A percentile compares a stretch with the other conserved stretches of the same genome.
Conservation (phyloP, 2,888 invertebrate species). For the Aspidiotus rigidus region DNA sequence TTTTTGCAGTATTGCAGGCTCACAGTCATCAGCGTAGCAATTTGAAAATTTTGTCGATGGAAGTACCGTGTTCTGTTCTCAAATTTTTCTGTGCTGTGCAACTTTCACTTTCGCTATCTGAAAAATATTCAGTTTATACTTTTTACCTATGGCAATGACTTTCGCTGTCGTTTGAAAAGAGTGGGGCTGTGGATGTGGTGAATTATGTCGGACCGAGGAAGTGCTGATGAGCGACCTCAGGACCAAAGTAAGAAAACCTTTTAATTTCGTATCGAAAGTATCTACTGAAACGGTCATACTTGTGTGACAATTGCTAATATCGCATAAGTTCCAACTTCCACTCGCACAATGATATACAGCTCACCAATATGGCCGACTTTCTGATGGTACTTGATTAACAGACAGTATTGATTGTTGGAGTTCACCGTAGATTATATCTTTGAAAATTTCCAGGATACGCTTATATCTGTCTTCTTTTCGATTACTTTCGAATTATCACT, state of each 20-base stretch:
- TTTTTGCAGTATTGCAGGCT: neutral
- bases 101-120: conserved; percentile 32
- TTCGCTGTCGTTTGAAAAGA: conserved; percentile 35
- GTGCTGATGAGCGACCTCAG: conserved; percentile 43
- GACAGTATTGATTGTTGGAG: too few relatives aligned
- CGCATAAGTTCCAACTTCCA: neutral
- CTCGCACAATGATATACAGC: conserved; percentile 21
- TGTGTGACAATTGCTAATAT: conserved; percentile 2
- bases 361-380: conserved; percentile 33
- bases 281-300: neutral
- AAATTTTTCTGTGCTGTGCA: conserved; percentile 18
- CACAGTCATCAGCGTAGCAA: neutral
- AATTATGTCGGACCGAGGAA: conserved; percentile 43
- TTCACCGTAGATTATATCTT: too few relatives aligned
- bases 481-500: too few relatives aligned
- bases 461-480: too few relatives aligned
- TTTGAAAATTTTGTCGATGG: neutral
- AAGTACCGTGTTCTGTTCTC: neutral
- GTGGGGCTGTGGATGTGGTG: conserved; percentile 36
- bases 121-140: conserved; percentile 29
- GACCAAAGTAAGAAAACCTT: conserved; percentile 42
- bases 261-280: conserved; percentile 5
- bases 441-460: too few relatives aligned
- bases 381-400: too few relatives aligned
- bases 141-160: conserved; percentile 34